Evolutionary conservation across 2,113 vertebrate genomes (phyloP), one percentile per base, ranked within the genome.

Genomic region (Chrysemys picta): DNA sequence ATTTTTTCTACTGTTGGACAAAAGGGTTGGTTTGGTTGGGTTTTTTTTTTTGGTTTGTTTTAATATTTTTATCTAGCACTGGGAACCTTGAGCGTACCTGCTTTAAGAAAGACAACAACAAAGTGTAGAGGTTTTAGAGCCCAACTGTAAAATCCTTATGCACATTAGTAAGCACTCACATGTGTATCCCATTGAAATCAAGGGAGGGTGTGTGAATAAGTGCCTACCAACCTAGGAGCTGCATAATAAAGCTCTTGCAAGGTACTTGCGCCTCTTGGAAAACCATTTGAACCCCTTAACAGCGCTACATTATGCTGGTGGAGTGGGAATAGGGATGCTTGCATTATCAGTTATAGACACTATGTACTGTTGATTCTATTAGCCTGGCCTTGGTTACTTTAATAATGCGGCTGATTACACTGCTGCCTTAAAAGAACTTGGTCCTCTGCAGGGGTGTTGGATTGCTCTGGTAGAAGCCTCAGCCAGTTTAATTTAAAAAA

Each of bases 211-310:
- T 49, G n/a, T 42, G n/a, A 72, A 38, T 38, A 65, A 65, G 45
- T n/a, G 49, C 53, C 54, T 21, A 19, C 56, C 86, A 90, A 72
- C 83, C 31, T 35, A 65, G 56, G 42, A 4, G 9, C 14, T 69
- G 50, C 24, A 75, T 4, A 72, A 6, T 0, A 57, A 84, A 54
- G 78, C 50, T 47, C 52, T 12, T 80, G 78, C 35, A 85, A 80
- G 45, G 27, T 0, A 24, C 9, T 56, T 56, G 21, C 0, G 0
- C 56, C 31, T 79, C 89, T 0, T 75, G 11, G 24, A 56, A 85
- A 94, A 78, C n/a, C 94, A 62, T 88, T 54, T 3, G 29, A 52
- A 88, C 25, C 85, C 50, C n/a, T 29, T 2, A 62, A 78, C 90
- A 88, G 81, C 88, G 22, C 56, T 62, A 59, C 38, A 11, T 0